Percentiles rank a stretch among this genome's conserved stretches.
These are phyloP conservation scores for Melitaea cinxia DNA, from an alignment of 1,140 invertebrate species.

Conservation along the genomic window DNA sequence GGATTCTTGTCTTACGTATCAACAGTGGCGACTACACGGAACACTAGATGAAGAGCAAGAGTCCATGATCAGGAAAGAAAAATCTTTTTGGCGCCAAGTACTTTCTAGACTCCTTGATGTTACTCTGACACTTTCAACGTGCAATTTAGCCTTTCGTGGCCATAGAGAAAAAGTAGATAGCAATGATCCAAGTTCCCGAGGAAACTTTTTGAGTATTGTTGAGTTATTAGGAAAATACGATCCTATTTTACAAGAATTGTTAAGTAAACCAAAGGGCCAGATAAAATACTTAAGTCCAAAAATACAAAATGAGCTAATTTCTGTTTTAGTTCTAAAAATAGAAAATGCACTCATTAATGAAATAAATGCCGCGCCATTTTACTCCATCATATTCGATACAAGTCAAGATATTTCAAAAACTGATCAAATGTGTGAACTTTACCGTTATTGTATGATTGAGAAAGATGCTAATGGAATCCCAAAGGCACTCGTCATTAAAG, in stretches of 20 bases:
- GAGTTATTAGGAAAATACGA: slow-evolving; percentile 45
- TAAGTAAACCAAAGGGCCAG: slow-evolving; percentile 46
- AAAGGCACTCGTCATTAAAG: too few relatives aligned
- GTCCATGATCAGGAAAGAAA: too few relatives aligned
- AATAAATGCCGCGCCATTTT: too few relatives aligned
- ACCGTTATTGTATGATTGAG: too few relatives aligned
- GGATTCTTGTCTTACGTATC: too few relatives aligned
- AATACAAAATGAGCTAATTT: slow-evolving; percentile 45
- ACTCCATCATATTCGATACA: too few relatives aligned
- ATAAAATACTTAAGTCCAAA: slow-evolving; percentile 50
- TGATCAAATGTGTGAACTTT: too few relatives aligned
- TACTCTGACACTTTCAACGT: slow-evolving; percentile 40
- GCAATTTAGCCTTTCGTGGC: slow-evolving; percentile 42
- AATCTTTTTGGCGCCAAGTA: background rate
- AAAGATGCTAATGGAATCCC: too few relatives aligned
- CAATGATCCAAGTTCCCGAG: slow-evolving; percentile 32
- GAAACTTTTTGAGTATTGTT: slow-evolving; percentile 43
- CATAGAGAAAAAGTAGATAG: slow-evolving; percentile 32
- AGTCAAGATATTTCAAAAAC: too few relatives aligned
- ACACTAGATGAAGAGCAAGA: too few relatives aligned
- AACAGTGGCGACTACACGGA: too few relatives aligned
- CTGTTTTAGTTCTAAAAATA: slow-evolving; percentile 44
- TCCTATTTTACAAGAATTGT: slow-evolving; percentile 45
- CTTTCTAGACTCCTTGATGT: slow-evolving; percentile 42
- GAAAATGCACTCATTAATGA: too few relatives aligned